Evolutionary conservation across 1,140 invertebrate genomes (phyloP).

Genomic region (Neoseiulus cucumeris): DNA sequence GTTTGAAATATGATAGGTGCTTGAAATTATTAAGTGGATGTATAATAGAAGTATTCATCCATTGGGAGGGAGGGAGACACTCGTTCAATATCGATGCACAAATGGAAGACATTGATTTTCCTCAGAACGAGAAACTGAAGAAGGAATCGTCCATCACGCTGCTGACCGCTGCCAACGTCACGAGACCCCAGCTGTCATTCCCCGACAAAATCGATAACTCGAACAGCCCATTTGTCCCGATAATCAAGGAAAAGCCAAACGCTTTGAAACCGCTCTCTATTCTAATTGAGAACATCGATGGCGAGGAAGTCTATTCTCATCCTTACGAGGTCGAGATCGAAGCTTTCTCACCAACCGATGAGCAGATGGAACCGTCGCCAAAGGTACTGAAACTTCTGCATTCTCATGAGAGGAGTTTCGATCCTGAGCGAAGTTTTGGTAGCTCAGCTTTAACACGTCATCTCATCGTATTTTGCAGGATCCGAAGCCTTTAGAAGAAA

Average conservation of each 20-base stretch:
- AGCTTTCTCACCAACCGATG: constrained; percentile 23
- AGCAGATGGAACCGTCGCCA: constrained; percentile 20
- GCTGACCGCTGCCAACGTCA: constrained; percentile 48
- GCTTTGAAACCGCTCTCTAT: constrained; percentile 54
- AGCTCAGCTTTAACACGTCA: not conserved
- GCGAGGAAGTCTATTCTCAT: constrained; percentile 43
- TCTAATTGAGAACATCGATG: constrained; percentile 41
- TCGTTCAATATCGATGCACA: too few species aligned
- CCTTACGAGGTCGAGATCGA: constrained; percentile 75
- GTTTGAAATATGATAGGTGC: too few species aligned
- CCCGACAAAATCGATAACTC: constrained; percentile 66
- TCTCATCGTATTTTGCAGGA: not conserved
- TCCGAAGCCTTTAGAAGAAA: constrained; percentile 36
- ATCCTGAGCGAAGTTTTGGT: constrained; percentile 17
- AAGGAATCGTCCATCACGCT: constrained; percentile 32
- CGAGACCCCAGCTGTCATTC: constrained; percentile 61
- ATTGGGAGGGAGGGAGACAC: too few species aligned
- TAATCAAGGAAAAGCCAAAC: constrained; percentile 69
- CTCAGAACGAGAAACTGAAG: constrained; percentile 13
- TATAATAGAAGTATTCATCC: too few species aligned
- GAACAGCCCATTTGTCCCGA: constrained; percentile 49
- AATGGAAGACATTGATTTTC: constrained; percentile 14
- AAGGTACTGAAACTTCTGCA: constrained; percentile 18
- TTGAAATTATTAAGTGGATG: too few species aligned
- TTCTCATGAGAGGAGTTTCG: too few species aligned